These are phyloP conservation scores for Oncorhynchus masou DNA, from an alignment of 2,113 vertebrate species.

Conservation along the genomic window DNA sequence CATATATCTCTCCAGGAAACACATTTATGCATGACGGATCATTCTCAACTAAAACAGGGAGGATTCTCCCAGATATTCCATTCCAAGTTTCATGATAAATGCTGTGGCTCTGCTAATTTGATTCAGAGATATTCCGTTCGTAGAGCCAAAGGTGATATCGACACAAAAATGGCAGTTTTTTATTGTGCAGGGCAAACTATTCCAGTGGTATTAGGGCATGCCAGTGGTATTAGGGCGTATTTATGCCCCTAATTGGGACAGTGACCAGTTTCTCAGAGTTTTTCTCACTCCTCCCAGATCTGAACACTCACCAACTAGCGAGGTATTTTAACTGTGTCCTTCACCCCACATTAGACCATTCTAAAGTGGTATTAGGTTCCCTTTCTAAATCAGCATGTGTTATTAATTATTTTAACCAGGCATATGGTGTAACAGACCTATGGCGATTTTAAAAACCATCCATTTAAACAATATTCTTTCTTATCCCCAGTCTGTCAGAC, in stretches of 20 bases:
- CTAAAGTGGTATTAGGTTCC: not conserved
- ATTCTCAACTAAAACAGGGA: not conserved
- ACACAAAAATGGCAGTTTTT: not conserved
- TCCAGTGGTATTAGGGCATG: too few species aligned
- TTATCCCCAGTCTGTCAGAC: constrained; percentile 3
- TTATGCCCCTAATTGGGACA: constrained; percentile 9
- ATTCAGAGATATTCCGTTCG: not conserved
- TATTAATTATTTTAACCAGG: not conserved
- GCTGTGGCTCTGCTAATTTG: not conserved
- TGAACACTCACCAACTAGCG: not conserved
- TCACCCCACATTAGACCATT: not conserved
- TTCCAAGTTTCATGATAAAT: not conserved
- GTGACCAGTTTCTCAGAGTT: not conserved
- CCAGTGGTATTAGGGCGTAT: not conserved
- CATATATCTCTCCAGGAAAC: constrained; percentile 1
- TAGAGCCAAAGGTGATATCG: not conserved
- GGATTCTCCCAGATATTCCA: not conserved
- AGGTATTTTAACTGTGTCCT: not conserved
- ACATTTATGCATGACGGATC: not conserved
- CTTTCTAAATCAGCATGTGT: not conserved
- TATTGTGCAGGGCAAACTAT: constrained; percentile 1
- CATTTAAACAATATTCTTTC: not conserved
- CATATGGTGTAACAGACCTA: not conserved
- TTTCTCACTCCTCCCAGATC: not conserved
- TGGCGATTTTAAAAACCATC: not conserved